phyloP scores from a whole-genome alignment of 2,797 vertebrate genomes.

The Sebastes taczanowskii region DNA sequence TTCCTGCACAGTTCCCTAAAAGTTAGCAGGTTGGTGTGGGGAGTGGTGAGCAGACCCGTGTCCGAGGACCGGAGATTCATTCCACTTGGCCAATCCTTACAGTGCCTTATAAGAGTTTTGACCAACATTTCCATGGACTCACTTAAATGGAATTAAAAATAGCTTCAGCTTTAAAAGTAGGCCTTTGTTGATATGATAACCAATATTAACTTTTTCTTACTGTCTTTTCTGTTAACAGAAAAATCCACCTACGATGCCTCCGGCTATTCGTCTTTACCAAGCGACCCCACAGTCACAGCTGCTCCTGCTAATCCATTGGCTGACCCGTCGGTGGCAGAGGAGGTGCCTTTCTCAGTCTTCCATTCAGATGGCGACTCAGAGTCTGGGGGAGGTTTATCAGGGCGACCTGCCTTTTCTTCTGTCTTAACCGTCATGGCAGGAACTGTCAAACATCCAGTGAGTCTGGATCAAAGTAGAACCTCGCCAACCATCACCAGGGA shows the following conservation, averaged over 20 bases:
- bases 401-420: constrained; percentile 80
- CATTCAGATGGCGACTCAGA: constrained; percentile 67
- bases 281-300: constrained; percentile 75
- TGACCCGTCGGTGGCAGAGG: constrained; percentile 82
- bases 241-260: constrained; percentile 80
- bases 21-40: neutral
- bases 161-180: neutral
- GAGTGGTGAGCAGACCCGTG: neutral
- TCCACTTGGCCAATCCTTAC: neutral
- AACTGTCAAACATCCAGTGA: constrained; percentile 71
- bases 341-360: constrained; percentile 79
- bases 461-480: constrained; percentile 79
- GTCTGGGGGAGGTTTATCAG: constrained; percentile 65
- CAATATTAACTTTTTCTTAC: neutral
- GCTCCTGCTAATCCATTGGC: constrained; percentile 79
- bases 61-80: neutral
- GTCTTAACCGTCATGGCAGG: constrained; percentile 79
- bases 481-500: constrained; percentile 81
- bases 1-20: too few relatives aligned
- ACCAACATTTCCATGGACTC: neutral
- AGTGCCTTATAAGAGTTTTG: neutral
- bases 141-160: neutral
- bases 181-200: neutral
- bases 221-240: constrained; percentile 70
- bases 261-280: constrained; percentile 78